These are phyloP conservation scores for Yponomeuta plumbellus DNA, from an alignment of 2,888 invertebrate species.

Conservation along the genomic window DNA sequence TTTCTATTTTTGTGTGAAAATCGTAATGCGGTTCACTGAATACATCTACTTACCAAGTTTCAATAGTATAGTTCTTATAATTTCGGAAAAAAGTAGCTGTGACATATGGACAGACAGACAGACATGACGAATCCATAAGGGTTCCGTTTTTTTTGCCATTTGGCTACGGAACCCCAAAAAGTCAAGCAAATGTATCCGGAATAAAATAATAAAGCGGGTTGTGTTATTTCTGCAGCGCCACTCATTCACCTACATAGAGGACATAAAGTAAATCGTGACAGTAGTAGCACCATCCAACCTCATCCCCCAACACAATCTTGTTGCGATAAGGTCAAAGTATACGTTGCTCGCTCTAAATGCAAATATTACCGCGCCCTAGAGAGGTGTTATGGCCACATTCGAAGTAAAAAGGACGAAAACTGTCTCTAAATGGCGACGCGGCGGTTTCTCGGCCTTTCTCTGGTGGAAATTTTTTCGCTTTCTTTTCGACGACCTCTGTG, in stretches of 20 bases:
- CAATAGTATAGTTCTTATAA: too few species aligned
- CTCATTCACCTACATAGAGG: neutral
- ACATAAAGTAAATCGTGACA: constrained; percentile 1
- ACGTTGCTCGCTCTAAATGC: constrained; percentile 74
- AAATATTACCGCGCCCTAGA: constrained; percentile 71
- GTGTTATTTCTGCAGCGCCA: constrained; percentile 1
- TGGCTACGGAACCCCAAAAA: too few species aligned
- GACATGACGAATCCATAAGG: too few species aligned
- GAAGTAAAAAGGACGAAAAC: constrained; percentile 70
- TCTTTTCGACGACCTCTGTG: too few species aligned
- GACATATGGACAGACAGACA: too few species aligned
- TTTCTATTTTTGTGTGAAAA: too few species aligned
- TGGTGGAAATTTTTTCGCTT: neutral
- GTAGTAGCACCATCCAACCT: constrained; percentile 46
- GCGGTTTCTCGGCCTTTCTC: constrained; percentile 54
- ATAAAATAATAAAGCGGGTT: neutral
- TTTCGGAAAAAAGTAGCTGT: too few species aligned
- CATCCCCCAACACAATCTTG: constrained; percentile 67
- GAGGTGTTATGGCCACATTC: constrained; percentile 69
- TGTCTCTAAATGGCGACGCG: constrained; percentile 66
- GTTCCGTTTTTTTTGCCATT: too few species aligned
- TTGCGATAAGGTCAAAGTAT: constrained; percentile 71
- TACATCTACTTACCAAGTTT: too few species aligned
- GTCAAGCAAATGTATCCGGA: too few species aligned
- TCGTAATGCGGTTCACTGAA: too few species aligned